phyloP scores from a whole-genome alignment of 2,113 vertebrate genomes.

The Albula goreensis region DNA sequence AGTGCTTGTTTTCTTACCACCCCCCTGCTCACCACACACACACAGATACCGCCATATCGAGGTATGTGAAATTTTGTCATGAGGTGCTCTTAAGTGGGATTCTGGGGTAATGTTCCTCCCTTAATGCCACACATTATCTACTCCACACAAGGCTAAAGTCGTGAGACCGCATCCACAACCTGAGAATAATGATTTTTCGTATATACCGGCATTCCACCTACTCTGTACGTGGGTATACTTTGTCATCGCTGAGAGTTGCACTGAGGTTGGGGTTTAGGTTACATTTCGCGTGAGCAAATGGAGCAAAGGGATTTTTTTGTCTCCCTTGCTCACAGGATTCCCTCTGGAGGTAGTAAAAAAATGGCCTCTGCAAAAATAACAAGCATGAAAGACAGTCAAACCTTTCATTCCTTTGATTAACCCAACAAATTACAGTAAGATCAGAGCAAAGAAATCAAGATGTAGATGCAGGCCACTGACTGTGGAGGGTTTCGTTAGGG shows the following conservation, averaged over 20 bases:
- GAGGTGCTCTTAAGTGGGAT: neutral
- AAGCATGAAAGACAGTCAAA: slow-evolving; percentile 12
- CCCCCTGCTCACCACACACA: neutral
- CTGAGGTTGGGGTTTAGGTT: neutral
- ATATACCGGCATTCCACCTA: neutral
- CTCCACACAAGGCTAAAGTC: neutral
- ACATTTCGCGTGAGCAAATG: neutral
- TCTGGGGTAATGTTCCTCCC: neutral
- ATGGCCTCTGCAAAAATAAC: neutral
- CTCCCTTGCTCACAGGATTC: neutral
- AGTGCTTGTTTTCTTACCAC: neutral
- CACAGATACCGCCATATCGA: neutral
- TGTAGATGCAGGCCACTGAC: neutral
- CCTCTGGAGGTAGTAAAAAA: neutral
- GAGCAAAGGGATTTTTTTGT: neutral
- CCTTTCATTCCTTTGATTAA: slow-evolving; percentile 43
- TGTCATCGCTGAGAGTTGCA: neutral
- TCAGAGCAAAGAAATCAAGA: neutral
- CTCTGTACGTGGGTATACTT: neutral
- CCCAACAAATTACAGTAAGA: slow-evolving; percentile 31
- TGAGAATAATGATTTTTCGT: neutral
- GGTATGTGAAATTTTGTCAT: neutral
- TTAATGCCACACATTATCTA: neutral
- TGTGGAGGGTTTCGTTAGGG: neutral
- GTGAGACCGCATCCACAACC: neutral